A percentile compares a stretch with the other conserved stretches of the same genome.
Conservation (phyloP, 2,888 invertebrate species). For the Trisateles emortualis region DNA sequence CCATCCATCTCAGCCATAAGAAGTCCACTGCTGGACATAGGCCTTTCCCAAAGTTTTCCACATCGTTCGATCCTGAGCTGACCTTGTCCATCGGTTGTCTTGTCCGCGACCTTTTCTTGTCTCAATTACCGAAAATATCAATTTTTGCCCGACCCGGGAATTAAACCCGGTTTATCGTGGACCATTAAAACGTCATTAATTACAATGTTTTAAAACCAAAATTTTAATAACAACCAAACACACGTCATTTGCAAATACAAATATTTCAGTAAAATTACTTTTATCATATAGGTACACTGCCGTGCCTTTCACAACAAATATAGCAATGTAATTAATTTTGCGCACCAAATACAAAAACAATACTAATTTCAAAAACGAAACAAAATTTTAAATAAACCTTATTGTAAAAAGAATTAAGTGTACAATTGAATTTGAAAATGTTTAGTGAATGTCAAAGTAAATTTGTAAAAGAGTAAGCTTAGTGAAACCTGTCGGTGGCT, state of each 20-base stretch:
- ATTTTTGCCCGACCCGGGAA: too few species aligned
- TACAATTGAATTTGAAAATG: constrained; percentile 18
- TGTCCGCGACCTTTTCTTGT: too few species aligned
- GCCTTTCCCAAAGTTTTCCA: too few species aligned
- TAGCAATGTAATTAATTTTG: constrained; percentile 49
- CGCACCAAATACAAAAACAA: constrained; percentile 34
- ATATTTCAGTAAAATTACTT: constrained; percentile 19
- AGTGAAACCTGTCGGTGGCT: constrained; percentile 51
- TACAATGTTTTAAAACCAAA: too few species aligned
- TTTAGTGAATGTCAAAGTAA: constrained; percentile 39
- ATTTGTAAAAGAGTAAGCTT: constrained; percentile 30
- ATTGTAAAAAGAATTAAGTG: constrained; percentile 19
- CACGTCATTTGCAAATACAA: constrained; percentile 7
- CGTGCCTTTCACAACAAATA: constrained; percentile 44
- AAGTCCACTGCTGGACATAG: too few species aligned
- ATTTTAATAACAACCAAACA: too few species aligned
- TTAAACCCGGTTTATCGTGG: too few species aligned
- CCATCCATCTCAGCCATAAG: too few species aligned
- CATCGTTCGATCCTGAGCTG: too few species aligned
- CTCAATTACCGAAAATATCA: too few species aligned
- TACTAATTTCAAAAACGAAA: constrained; percentile 1
- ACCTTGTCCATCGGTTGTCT: too few species aligned
- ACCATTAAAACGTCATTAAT: too few species aligned
- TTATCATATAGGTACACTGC: constrained; percentile 30
- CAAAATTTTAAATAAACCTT: constrained; percentile 13